Conservation (phyloP, 2,797 vertebrate genomes). For the Taenioides sp. region DNA sequence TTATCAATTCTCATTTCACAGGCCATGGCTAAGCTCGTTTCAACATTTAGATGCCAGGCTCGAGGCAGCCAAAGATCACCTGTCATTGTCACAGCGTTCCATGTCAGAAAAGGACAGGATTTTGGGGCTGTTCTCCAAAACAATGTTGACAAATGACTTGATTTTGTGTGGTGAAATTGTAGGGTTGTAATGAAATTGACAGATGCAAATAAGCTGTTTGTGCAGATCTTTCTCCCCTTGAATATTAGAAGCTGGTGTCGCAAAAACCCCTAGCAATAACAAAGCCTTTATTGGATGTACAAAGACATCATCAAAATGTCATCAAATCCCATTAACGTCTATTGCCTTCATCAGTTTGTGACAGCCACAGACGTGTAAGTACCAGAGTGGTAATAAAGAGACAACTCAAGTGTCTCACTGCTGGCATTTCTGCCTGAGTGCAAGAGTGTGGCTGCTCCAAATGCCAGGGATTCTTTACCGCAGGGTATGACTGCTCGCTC, state of each 20-base stretch:
- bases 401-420: constrained; percentile 20
- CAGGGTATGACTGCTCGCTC: constrained; percentile 38
- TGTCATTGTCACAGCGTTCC: constrained; percentile 65
- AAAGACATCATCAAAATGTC: constrained; percentile 17
- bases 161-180: constrained; percentile 52
- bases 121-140: constrained; percentile 51
- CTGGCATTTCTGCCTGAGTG: constrained; percentile 35
- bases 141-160: constrained; percentile 52
- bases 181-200: constrained; percentile 47
- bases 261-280: constrained; percentile 23
- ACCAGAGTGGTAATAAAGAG: constrained; percentile 17
- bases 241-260: constrained; percentile 27
- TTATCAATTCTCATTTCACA: constrained; percentile 76
- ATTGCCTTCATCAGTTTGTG: constrained; percentile 25
- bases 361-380: constrained; percentile 21
- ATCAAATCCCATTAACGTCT: constrained; percentile 20
- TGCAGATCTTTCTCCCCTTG: constrained; percentile 21
- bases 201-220: constrained; percentile 52
- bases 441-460: constrained; percentile 27
- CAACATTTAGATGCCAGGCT: constrained; percentile 68
- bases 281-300: constrained; percentile 16
- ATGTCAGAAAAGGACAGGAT: constrained; percentile 62
- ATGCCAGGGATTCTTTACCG: constrained; percentile 39
- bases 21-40: constrained; percentile 64
- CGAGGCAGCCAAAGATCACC: constrained; percentile 70